A percentile compares a stretch with the other conserved stretches of the same genome.
Evolutionary conservation across 2,797 vertebrate species (phyloP).

Genomic region (Alca torda): DNA sequence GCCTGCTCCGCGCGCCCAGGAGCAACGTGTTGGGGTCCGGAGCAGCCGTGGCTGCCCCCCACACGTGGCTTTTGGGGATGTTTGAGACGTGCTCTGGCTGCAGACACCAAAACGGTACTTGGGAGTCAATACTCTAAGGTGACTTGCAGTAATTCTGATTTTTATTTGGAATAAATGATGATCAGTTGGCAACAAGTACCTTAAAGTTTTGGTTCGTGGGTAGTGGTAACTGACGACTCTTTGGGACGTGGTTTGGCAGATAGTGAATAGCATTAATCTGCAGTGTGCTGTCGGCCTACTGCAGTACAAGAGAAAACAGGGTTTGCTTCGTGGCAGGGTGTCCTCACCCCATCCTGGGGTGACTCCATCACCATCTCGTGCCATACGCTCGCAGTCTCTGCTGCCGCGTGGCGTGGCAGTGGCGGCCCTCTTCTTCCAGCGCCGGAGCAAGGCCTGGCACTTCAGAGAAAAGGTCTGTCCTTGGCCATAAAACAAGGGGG

Average conservation of each 20-base stretch:
- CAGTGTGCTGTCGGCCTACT: background rate
- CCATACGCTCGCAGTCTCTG: background rate
- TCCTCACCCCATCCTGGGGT: background rate
- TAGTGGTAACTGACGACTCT: background rate
- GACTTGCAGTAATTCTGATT: background rate
- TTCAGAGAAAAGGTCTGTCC: background rate
- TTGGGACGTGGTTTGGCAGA: background rate
- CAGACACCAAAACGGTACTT: background rate
- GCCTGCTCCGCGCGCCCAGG: rapidly evolving
- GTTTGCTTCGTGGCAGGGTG: background rate
- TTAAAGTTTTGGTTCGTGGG: background rate
- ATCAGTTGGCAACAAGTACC: background rate
- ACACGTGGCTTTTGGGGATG: rapidly evolving
- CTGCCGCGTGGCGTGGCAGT: rapidly evolving
- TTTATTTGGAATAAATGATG: background rate
- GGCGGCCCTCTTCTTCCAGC: background rate
- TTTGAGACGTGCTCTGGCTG: background rate
- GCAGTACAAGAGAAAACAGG: background rate
- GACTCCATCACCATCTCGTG: background rate
- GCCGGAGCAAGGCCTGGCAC: background rate
- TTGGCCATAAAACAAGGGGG: background rate
- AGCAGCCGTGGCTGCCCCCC: rapidly evolving
- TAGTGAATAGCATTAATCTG: background rate
- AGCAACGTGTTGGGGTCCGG: background rate
- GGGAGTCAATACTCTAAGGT: background rate